These are phyloP conservation scores for Clitarchus hookeri DNA, from an alignment of 2,888 invertebrate species.

Conservation along the genomic window DNA sequence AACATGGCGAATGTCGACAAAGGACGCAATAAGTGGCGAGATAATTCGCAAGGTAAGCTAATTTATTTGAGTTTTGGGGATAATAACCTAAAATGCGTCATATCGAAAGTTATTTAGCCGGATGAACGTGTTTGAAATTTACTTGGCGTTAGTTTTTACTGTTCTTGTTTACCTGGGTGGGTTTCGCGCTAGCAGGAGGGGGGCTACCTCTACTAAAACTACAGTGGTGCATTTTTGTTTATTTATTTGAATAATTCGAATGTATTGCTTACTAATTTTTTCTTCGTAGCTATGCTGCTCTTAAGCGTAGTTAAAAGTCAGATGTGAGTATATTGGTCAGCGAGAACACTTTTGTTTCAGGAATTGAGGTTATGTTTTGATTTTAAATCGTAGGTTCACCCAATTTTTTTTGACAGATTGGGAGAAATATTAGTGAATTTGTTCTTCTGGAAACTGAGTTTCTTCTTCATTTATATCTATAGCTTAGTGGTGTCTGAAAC, in stretches of 20 bases:
- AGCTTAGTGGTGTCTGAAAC: too few relatives aligned
- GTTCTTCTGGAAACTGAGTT: too few relatives aligned
- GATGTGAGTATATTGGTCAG: too few relatives aligned
- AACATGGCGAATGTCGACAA: constrained; percentile 57
- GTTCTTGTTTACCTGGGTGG: not conserved
- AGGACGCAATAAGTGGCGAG: constrained; percentile 57
- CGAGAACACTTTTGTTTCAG: not conserved
- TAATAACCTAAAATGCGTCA: not conserved
- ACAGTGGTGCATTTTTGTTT: not conserved
- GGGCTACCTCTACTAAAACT: not conserved
- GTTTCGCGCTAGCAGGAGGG: too few relatives aligned
- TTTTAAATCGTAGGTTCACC: not conserved
- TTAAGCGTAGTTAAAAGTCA: not conserved
- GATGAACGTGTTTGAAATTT: not conserved
- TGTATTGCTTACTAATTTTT: constrained; percentile 5
- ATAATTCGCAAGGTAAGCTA: constrained; percentile 54
- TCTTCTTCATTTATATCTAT: too few relatives aligned
- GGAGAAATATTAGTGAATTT: too few relatives aligned
- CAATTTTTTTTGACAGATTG: constrained; percentile 6
- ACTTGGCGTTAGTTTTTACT: not conserved
- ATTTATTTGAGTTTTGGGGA: not conserved
- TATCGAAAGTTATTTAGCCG: not conserved
- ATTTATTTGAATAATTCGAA: not conserved
- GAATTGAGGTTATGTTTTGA: constrained; percentile 22
- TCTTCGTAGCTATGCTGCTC: not conserved